Evolutionary conservation across 2,113 vertebrate species (phyloP), one percentile per base, ranked within the genome.

Genomic region (Mystacornis crossleyi): DNA sequence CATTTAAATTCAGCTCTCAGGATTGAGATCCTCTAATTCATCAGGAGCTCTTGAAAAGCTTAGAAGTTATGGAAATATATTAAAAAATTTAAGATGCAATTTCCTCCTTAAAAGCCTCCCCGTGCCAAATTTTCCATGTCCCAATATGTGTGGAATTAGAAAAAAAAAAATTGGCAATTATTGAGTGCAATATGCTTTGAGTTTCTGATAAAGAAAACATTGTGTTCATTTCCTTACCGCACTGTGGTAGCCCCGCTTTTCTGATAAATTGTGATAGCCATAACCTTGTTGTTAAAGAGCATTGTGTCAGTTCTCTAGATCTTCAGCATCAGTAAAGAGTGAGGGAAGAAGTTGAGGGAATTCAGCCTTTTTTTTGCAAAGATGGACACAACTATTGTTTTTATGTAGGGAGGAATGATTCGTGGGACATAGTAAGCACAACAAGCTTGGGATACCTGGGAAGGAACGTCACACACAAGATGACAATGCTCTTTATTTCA

Each of bases 71-170:
- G 51, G 86, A 96, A 95, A 92, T 75, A 78, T 45, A 89, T 89
- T 92, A 81, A 95, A 96, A 89, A 78, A 48, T 80, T 95, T 81
- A 95, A 93, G 53, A 84, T 71, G 75, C 67, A 94, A 92, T 96
- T 96, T 93, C 91, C 92, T 93, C n/a, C 71, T 93, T 81, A 90
- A 94, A 94, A 90, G 60, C 58, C 15, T 96, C 31, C 40, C 31
- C 45, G 40, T 40, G 65, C 43, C 36, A 40, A 78, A 57, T 92
- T 94, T 96, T 97, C 90, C 75, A 79, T 89, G 55, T 83, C 45
- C 43, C 72, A 92, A 66, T 65, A 73, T 60, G 19, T 88, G 55
- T 47, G 51, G 82, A 94, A 91, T 93, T 88, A 94, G 62, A 71
- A 83, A 54, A 91, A 90, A 90, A 93, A 54, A 75, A 94, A 90